phyloP scores from a whole-genome alignment of 2,113 vertebrate genomes.

The Fulica atra region DNA sequence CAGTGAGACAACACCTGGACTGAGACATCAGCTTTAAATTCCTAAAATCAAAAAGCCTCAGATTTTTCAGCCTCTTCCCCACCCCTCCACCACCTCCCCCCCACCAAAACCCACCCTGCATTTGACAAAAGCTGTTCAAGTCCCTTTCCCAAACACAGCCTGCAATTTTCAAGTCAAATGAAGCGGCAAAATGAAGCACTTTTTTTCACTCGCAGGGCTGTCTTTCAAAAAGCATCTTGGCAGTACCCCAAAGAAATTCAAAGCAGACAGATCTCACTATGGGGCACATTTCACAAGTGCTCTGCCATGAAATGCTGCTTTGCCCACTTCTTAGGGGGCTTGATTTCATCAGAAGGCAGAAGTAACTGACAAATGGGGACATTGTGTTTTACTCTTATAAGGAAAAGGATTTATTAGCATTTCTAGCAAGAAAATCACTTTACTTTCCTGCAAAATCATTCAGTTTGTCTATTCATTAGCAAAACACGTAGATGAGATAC shows the following conservation, averaged over 20 bases:
- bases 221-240: not conserved
- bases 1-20: not conserved
- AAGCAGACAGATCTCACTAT: not conserved
- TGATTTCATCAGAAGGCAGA: not conserved
- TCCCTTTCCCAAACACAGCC: not conserved
- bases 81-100: no score
- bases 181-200: not conserved
- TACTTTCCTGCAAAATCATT: not conserved
- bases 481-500: not conserved
- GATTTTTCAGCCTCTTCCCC: not conserved
- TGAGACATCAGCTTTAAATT: not conserved
- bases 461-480: not conserved
- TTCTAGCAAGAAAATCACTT: not conserved
- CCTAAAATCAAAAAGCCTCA: not conserved
- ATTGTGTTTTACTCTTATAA: not conserved
- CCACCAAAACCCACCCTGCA: accelerated
- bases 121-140: not conserved
- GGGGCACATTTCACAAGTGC: not conserved
- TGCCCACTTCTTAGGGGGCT: not conserved
- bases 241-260: not conserved
- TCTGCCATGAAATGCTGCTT: not conserved
- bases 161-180: not conserved
- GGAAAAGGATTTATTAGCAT: not conserved
- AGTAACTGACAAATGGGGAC: not conserved
- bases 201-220: not conserved